Percentiles rank a stretch among this genome's conserved stretches.
phyloP scores from a whole-genome alignment of 1,140 invertebrate genomes.

The Caenorhabditis tropicalis region DNA sequence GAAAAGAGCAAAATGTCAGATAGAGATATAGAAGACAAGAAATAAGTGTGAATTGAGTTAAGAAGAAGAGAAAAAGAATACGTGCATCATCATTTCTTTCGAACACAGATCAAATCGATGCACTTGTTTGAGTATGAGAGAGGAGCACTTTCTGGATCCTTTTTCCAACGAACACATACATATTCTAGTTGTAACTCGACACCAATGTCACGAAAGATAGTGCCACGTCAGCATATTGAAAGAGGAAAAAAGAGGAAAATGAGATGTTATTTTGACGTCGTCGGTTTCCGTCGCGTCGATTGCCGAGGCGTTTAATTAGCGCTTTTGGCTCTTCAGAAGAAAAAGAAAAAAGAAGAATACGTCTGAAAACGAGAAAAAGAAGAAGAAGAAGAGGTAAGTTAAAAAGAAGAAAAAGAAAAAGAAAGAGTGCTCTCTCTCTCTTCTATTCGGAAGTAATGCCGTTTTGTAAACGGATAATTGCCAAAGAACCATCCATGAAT shows the following conservation, averaged over 20 bases:
- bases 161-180: slow-evolving; percentile 17
- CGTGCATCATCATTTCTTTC: neutral
- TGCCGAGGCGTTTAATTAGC: slow-evolving; percentile 39
- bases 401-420: neutral
- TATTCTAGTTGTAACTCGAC: slow-evolving; percentile 41
- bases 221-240: slow-evolving; percentile 24
- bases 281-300: neutral
- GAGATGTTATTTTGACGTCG: slow-evolving; percentile 44
- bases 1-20: slow-evolving; percentile 4
- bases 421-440: slow-evolving; percentile 10
- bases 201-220: neutral
- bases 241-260: slow-evolving; percentile 13
- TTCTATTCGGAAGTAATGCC: slow-evolving; percentile 32
- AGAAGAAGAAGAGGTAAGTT: neutral
- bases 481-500: slow-evolving; percentile 30
- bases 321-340: neutral
- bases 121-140: neutral
- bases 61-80: neutral
- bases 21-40: neutral
- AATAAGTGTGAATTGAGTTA: slow-evolving; percentile 34
- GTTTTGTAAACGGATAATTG: slow-evolving; percentile 32
- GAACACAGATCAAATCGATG: neutral
- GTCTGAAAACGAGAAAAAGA: neutral
- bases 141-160: neutral
- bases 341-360: slow-evolving; percentile 1